Evolutionary conservation across 2,797 vertebrate species (phyloP).

Genomic region (Enteromius radiatus): DNA sequence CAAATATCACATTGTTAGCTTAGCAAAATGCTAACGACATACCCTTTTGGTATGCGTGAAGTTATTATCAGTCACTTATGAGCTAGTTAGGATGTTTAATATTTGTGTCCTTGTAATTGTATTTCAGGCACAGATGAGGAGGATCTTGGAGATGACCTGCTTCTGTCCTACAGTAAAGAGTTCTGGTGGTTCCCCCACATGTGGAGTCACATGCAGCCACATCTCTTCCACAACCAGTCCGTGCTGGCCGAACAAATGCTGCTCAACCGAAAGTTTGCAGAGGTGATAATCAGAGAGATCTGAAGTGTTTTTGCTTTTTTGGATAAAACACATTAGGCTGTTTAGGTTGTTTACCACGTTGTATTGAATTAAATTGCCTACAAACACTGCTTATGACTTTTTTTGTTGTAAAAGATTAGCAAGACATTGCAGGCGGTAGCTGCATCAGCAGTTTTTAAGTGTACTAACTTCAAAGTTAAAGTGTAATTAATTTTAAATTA

Average conservation of each 20-base stretch:
- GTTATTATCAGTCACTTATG: too few species aligned
- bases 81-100: background rate
- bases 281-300: slow-evolving; percentile 77
- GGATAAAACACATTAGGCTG: background rate
- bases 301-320: background rate
- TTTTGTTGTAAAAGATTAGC: background rate
- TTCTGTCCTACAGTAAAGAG: slow-evolving; percentile 93
- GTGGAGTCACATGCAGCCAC: slow-evolving; percentile 99
- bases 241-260: slow-evolving; percentile 98
- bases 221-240: slow-evolving; percentile 98
- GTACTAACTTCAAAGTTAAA: background rate
- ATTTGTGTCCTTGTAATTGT: slow-evolving; percentile 15
- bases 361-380: too few species aligned
- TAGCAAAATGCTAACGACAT: background rate
- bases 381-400: background rate
- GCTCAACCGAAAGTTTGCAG: slow-evolving; percentile 96
- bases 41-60: background rate
- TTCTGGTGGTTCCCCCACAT: slow-evolving; percentile 99
- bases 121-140: slow-evolving; percentile 92
- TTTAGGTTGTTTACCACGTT: background rate
- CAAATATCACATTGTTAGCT: background rate
- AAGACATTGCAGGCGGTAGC: background rate
- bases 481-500: background rate
- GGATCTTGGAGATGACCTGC: slow-evolving; percentile 93
- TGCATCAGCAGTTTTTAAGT: slow-evolving; percentile 14